Conservation (phyloP, 2,113 vertebrate species). For the Anhinga rufa region DNA sequence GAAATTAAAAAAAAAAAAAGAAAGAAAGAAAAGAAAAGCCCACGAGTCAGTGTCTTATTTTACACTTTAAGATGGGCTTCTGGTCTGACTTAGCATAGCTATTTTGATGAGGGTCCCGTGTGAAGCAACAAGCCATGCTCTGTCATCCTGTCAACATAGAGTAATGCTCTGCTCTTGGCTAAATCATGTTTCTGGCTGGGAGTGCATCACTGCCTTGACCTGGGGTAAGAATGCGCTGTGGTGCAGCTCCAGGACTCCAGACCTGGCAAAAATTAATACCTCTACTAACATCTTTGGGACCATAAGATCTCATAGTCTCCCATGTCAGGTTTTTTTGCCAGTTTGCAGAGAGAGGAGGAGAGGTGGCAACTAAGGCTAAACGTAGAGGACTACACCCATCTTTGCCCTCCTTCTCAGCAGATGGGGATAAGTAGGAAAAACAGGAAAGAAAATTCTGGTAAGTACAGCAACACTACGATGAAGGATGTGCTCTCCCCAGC, state of each 20-base stretch:
- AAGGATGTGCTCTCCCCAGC: background rate
- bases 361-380: background rate
- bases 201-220: background rate
- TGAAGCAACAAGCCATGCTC: background rate
- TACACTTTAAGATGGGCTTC: background rate
- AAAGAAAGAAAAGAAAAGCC: background rate
- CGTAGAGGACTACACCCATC: background rate
- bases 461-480: background rate
- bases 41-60: background rate
- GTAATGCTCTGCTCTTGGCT: background rate
- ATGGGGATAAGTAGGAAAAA: background rate
- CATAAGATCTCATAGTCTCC: background rate
- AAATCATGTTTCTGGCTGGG: background rate
- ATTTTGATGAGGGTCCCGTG: background rate
- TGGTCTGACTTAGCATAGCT: background rate
- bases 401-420: background rate
- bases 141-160: background rate
- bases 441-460: background rate
- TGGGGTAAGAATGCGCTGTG: background rate
- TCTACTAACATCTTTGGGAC: background rate
- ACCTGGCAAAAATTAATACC: background rate
- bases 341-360: background rate
- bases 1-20: no score
- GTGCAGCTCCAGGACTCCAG: background rate
- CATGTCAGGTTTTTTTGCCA: background rate